Percentiles rank a stretch among this genome's conserved stretches.
These are phyloP conservation scores for Leguminivora glycinivorella DNA, from an alignment of 1,140 invertebrate genomes.

Conservation along the genomic window DNA sequence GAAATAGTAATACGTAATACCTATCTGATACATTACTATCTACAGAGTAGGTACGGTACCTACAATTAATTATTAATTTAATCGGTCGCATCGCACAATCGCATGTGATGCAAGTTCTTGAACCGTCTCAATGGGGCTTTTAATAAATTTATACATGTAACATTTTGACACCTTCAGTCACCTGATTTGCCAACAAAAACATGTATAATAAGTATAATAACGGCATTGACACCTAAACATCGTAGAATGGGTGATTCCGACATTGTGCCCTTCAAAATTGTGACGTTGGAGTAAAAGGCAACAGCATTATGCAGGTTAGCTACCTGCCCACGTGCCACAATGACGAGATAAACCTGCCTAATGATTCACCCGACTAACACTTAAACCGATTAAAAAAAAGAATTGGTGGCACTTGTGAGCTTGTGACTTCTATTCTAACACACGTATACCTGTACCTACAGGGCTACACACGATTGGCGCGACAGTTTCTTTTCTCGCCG, in stretches of 20 bases:
- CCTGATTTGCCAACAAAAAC: not conserved
- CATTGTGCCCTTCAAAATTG: not conserved
- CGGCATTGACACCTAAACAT: not conserved
- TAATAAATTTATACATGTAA: too few species aligned
- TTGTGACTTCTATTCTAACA: not conserved
- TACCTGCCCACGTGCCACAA: conserved; percentile 14
- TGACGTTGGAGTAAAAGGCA: conserved; percentile 1
- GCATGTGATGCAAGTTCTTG: too few species aligned
- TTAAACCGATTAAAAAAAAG: not conserved
- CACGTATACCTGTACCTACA: not conserved
- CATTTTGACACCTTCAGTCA: not conserved
- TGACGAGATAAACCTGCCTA: conserved; percentile 6
- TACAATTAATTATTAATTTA: too few species aligned
- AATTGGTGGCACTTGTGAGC: not conserved
- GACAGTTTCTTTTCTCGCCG: too few species aligned
- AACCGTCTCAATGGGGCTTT: too few species aligned
- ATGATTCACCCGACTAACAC: not conserved
- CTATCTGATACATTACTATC: too few species aligned
- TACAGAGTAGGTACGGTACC: too few species aligned
- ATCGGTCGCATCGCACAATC: too few species aligned
- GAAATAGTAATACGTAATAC: too few species aligned
- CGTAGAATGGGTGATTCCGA: not conserved
- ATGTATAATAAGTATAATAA: not conserved
- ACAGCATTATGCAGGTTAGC: not conserved
- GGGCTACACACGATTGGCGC: too few species aligned